Conservation (phyloP, 1,140 invertebrate genomes). For the Charaxes varanes region DNA sequence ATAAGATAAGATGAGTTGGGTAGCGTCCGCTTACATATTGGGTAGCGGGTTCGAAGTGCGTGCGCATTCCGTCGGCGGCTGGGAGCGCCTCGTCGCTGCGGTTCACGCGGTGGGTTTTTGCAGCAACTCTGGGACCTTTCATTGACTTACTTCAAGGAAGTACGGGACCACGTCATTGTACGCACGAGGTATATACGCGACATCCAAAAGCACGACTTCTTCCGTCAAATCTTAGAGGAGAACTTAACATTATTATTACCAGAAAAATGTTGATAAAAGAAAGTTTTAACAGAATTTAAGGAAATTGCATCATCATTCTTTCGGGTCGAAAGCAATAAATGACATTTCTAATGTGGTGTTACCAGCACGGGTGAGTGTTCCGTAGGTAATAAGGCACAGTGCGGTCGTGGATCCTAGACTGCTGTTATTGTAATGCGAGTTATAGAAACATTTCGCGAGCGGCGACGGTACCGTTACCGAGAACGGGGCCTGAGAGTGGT, state of each 20-base stretch:
- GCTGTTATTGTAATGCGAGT: constrained; percentile 26
- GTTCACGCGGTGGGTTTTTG: constrained; percentile 54
- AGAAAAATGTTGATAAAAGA: too few species aligned
- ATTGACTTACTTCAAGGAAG: too few species aligned
- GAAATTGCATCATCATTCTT: too few species aligned
- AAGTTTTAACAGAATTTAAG: too few species aligned
- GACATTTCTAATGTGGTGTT: too few species aligned
- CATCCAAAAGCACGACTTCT: too few species aligned
- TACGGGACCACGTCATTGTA: too few species aligned
- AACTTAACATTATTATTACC: too few species aligned
- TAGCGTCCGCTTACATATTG: constrained; percentile 24
- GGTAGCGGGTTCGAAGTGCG: constrained; percentile 28
- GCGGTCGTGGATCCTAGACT: background rate
- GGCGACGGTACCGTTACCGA: constrained; percentile 45
- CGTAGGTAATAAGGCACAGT: constrained; percentile 30
- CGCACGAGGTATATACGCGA: too few species aligned
- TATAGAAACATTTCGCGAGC: constrained; percentile 36
- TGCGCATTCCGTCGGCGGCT: constrained; percentile 56
- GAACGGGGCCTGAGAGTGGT: constrained; percentile 65
- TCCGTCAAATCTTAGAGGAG: too few species aligned
- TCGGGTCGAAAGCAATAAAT: too few species aligned
- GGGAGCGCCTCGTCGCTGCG: constrained; percentile 62
- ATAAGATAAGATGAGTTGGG: background rate
- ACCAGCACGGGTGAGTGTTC: too few species aligned
- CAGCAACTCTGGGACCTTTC: constrained; percentile 49